Conservation (phyloP, 2,797 vertebrate species). For the Fundulus diaphanus region DNA sequence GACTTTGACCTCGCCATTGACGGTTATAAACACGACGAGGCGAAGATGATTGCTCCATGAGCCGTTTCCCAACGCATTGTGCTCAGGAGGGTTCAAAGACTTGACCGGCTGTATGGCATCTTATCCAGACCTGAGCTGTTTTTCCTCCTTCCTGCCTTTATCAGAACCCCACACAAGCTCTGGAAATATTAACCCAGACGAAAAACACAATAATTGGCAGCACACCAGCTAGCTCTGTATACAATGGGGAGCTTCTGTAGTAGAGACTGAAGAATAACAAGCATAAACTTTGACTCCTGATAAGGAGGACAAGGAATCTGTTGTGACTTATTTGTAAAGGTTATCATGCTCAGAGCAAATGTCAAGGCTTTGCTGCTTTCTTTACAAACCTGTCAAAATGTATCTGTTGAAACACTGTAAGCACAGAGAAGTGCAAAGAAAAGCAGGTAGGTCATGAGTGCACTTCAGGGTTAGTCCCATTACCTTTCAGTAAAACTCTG, state of each 20-base stretch:
- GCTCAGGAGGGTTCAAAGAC: slow-evolving; percentile 23
- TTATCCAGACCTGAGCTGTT: slow-evolving; percentile 63
- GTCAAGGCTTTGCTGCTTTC: slow-evolving; percentile 34
- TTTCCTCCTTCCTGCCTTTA: slow-evolving; percentile 77
- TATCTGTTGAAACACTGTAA: slow-evolving; percentile 23
- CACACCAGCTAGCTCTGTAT: slow-evolving; percentile 37
- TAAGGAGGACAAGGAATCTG: slow-evolving; percentile 51
- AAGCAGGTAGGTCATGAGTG: slow-evolving; percentile 15
- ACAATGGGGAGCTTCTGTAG: slow-evolving; percentile 69
- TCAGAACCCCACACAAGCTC: slow-evolving; percentile 69
- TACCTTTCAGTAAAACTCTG: not conserved
- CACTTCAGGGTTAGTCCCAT: not conserved
- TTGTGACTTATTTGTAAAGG: slow-evolving; percentile 60
- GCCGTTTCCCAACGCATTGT: slow-evolving; percentile 35
- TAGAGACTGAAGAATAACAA: slow-evolving; percentile 67
- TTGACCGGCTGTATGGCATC: slow-evolving; percentile 49
- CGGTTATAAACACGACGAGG: slow-evolving; percentile 24
- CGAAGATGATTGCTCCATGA: slow-evolving; percentile 30
- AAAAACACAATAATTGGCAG: slow-evolving; percentile 64
- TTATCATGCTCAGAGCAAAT: slow-evolving; percentile 57
- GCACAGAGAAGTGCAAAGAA: not conserved
- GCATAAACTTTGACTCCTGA: slow-evolving; percentile 67
- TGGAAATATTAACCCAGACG: slow-evolving; percentile 70
- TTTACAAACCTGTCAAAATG: slow-evolving; percentile 25
- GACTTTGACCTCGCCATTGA: slow-evolving; percentile 12